Base-by-base conservation (phyloP, 2,888 invertebrate species). In the Linyphia triangularis region DNA sequence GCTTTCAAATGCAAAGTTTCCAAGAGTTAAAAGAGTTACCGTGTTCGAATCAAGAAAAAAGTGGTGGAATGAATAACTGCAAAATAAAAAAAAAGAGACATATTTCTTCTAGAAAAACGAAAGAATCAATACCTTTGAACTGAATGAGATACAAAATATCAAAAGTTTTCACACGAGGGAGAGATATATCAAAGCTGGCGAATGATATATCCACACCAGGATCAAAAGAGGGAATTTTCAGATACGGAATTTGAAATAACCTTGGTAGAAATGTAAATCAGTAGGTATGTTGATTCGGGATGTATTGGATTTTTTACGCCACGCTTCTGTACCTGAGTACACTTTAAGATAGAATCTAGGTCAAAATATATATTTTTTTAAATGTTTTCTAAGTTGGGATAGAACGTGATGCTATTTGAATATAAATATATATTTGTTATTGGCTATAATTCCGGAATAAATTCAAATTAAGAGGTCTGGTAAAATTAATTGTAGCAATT, bases 91-190 rank as follows among this genome's bases (percentile, higher is more conserved):
- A 24, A 16, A 19, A 43, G 43, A 70, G 43, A 70, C 22, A 69
- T 37, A 22, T 33, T 37, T 30, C 69, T 24, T 16, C 16, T 16
- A 26, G 63, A 19, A 2, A 19, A 43, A 19, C 24, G 6, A 3
- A 7, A 16, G 24, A 70, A 70, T 70, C 70, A 43, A 70, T 43
- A 40, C 43, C 70, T 70, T 26, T 26, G 70, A 70, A 24, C 70
- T 26, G 6, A 43, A 43, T 70, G 26, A 70, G 43, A 70, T 40
- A 24, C 70, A 70, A 70, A 70, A 40, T 70, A 70, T 70, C 70
- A 70, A 70, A 70, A 70, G 70, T 70, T 70, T 70, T 43, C 40
- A 70, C 70, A 70, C 70, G 16, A 19, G n/a, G 70, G 26, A 26
- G 33, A 70, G 43, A 70, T 70, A 26, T 43, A 70, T 70, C 70